Evolutionary conservation across 2,888 invertebrate genomes (phyloP), one percentile per base, ranked within the genome.

Genomic region (Gymnosoma rotundatum): DNA sequence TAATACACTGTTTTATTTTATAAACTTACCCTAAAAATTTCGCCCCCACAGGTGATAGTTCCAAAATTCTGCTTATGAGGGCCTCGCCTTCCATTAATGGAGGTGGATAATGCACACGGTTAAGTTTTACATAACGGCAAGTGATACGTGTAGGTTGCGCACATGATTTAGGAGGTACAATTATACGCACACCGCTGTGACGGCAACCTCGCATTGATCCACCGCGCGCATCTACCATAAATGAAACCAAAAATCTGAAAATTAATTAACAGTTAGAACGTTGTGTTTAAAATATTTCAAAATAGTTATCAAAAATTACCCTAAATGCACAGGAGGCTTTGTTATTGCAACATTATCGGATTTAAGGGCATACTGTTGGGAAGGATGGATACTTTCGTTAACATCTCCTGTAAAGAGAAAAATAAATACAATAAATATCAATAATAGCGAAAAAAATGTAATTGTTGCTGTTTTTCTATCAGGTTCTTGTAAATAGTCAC

Each of bases 181-280:
- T 98, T 86, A 99, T 96, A 54, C 99, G 94, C 10, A 99, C 98
- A 0, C 99, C 99, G 38, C 98, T 98, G 91, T 99, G 98, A 8
- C 99, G 95, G 92, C 99, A 99, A 20, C 99, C 99, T 87, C 98
- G 95, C 99, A 99, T 99, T 21, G 99, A 98, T 9, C 99, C 99
- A 21, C 99, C 99, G 18, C 99, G 95, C 0, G 99, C 99, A 92
- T 99, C 99, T 88, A 99, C 99, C 94, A 99, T 95, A 93, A 99
- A 99, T 87, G 99, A 99, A 89, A 99, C 99, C 93, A 99, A 94
- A 94, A 99, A 99, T 90, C 97, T 98, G 16, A 48, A 48, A 82
- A 38, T 0, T 20, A 2, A 58, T 48, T 63, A 32, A 76, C 20
- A 32, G 21, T 58, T 18, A 75, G 7, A 12, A 48, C 1, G 3